Evolutionary conservation across 2,888 invertebrate genomes (phyloP), one percentile per base, ranked within the genome.

Genomic region (Ophion slaviceki): DNA sequence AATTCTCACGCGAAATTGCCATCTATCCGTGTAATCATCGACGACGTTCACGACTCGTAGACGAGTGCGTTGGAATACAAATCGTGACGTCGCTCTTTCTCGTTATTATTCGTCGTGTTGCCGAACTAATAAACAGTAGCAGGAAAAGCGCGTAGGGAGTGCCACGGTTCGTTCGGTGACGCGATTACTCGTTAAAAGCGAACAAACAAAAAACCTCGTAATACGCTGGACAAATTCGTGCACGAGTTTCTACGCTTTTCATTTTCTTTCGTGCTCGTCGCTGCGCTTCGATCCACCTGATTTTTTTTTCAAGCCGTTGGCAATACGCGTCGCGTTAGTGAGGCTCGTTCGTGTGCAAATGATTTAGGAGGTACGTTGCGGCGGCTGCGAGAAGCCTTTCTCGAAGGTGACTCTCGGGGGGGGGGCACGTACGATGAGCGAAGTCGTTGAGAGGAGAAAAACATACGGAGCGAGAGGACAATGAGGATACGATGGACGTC

Each of bases 401-500:
- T 4, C 32, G 32, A 7, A 7, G 40, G 40, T 7, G 40, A 40
- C 40, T 40, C 40, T 40, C 8, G n/a, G 3, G 4, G 36, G 40
- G 40, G 8, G 3, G 36, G 66, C 17, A 4, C 7, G 66, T 3
- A 32, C 32, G 11, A 66, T 36, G 66, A 66, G 36, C 28, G 66
- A 32, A 66, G 10, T 17, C 17, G 17, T 66, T 53, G 17, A 53
- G 28, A 59, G 5, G 32, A 68, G n/a, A 77, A 67, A 67, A 78
- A 59, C 40, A 45, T 59, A 77, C 75, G 53, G 68, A 53, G 80
- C 78, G 71, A 79, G 70, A 78, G 88, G 87, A 90, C 88, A 87
- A 90, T 90, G 90, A 87, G 75, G 88, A 86, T 87, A 92, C 88
- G 88, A 94, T 94, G 94, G 93, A 94, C 89, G 90, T 93, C 45